These are phyloP conservation scores for Erannis defoliaria DNA, from an alignment of 2,888 invertebrate genomes.

Conservation along the genomic window DNA sequence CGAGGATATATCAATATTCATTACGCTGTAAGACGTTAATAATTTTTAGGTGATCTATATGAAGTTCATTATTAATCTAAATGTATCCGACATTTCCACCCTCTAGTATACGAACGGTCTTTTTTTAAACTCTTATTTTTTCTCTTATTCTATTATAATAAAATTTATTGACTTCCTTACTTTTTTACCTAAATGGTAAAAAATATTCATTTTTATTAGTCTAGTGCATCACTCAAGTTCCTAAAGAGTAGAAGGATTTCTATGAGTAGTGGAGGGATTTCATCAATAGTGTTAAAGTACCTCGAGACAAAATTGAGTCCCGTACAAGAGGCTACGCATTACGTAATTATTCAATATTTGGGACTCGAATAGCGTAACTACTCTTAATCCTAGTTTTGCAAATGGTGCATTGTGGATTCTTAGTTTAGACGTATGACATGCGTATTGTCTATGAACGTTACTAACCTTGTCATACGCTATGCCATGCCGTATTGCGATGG, in stretches of 20 bases:
- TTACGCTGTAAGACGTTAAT: too few species aligned
- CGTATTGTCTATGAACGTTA: too few species aligned
- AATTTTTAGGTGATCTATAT: too few species aligned
- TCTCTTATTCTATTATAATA: not conserved
- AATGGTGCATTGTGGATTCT: too few species aligned
- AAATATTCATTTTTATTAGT: not conserved
- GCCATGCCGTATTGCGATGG: too few species aligned
- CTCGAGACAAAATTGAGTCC: not conserved
- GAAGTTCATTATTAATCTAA: too few species aligned
- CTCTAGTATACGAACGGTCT: too few species aligned
- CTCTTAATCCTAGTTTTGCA: not conserved
- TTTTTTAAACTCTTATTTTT: not conserved
- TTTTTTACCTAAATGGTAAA: not conserved
- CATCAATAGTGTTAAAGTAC: slow-evolving; percentile 27
- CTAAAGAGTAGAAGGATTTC: slow-evolving; percentile 51
- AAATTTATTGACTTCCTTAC: not conserved
- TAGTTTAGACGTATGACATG: too few species aligned
- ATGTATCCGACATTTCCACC: too few species aligned
- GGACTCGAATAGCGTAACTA: not conserved
- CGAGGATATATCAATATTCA: too few species aligned
- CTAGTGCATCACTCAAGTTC: slow-evolving; percentile 2
- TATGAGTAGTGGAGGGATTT: slow-evolving; percentile 76
- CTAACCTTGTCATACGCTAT: too few species aligned
- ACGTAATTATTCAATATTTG: too few species aligned
- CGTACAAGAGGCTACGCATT: not conserved